Evolutionary conservation across 2,888 invertebrate genomes (phyloP), one percentile per base, ranked within the genome.

Genomic region (Trichogramma evanescens): DNA sequence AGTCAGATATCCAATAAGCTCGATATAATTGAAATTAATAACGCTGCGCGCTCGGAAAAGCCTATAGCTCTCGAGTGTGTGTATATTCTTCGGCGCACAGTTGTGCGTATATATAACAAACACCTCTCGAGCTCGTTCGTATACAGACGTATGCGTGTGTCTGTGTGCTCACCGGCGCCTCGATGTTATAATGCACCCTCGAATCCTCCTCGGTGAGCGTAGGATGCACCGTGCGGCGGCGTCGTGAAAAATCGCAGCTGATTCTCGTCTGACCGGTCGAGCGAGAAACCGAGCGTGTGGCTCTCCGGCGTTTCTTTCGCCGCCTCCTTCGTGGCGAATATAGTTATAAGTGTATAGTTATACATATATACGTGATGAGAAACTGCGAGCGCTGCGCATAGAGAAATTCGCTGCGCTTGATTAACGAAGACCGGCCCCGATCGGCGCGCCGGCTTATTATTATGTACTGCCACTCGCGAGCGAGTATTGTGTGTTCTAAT

Each of bases 341-440:
- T 13, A 13, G 13, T 13, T 13, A 13, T 13, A 13, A 13, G 13
- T 13, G 13, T 13, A 13, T 13, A 13, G 13, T 13, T 13, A 13
- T 13, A 13, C 13, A 13, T 13, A 13, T 13, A 13, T 13, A 13
- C 13, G 13, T 13, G 13, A 13, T 13, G 13, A 13, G 13, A 13
- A 13, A 13, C 48, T 13, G 46, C 39, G 6, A 39, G 46, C 48
- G n/a, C 13, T 13, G 58, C 43, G 44, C 50, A 13, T 13, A 13
- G 13, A 13, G 52, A 60, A 59, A 63, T 63, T 63, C 60, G 59
- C 56, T 58, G 63, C 58, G 58, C 63, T 63, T 63, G 61, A 63
- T 63, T 63, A 63, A 63, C 63, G 56, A 13, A 13, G 13, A 13
- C 13, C 13, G 13, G 13, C 13, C 13, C 13, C 13, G 13, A 13